Evolutionary conservation across 2,888 invertebrate species (phyloP).

Genomic region (Parnassius mnemosyne): DNA sequence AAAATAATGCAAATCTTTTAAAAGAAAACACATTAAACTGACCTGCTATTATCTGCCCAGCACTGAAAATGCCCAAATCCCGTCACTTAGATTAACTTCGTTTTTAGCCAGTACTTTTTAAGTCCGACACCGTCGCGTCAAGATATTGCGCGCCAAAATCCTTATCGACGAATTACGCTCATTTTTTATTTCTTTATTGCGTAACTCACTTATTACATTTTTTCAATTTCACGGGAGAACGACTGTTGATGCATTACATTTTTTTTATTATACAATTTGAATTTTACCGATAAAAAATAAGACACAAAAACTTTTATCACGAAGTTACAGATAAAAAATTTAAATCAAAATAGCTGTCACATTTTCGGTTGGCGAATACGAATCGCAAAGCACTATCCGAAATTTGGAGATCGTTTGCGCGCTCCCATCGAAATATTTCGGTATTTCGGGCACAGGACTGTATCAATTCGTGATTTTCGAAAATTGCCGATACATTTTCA

Average conservation of each 20-base stretch:
- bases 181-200: constrained; percentile 52
- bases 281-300: constrained; percentile 19
- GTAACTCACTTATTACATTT: constrained; percentile 54
- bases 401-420: constrained; percentile 43
- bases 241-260: constrained; percentile 39
- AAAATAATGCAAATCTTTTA: not conserved
- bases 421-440: constrained; percentile 40
- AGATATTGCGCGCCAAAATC: constrained; percentile 42
- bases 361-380: constrained; percentile 43
- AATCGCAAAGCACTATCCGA: constrained; percentile 25
- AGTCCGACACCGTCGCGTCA: constrained; percentile 31
- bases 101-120: constrained; percentile 19
- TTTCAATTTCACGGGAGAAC: constrained; percentile 63
- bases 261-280: constrained; percentile 27
- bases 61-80: constrained; percentile 33
- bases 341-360: constrained; percentile 41
- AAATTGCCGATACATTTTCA: constrained; percentile 57
- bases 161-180: constrained; percentile 45
- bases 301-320: constrained; percentile 30
- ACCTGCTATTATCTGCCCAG: constrained; percentile 20
- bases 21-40: constrained; percentile 6
- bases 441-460: constrained; percentile 28
- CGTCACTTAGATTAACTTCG: constrained; percentile 30
- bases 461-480: constrained; percentile 43
- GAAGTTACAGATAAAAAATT: constrained; percentile 33